phyloP scores from a whole-genome alignment of 1,140 invertebrate genomes.

The Drosophila novamexicana region DNA sequence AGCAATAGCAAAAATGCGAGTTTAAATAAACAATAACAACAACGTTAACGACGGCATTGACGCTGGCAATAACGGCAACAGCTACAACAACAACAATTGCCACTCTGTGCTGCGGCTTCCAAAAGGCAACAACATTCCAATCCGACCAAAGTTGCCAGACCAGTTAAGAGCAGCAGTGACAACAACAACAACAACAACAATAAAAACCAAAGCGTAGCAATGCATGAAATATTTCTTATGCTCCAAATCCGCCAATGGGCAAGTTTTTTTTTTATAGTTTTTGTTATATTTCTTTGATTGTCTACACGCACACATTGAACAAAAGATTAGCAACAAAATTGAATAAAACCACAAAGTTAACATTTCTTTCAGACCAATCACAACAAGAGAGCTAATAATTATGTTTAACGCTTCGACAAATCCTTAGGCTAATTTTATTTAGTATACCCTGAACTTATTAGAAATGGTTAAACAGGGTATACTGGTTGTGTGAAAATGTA shows the following conservation, averaged over 20 bases:
- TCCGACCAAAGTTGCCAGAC: conserved; percentile 74
- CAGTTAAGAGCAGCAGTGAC: conserved; percentile 61
- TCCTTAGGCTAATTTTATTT: background rate
- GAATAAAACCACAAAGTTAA: conserved; percentile 18
- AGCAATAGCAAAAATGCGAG: conserved; percentile 8
- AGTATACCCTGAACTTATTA: too few relatives aligned
- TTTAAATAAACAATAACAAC: conserved; percentile 18
- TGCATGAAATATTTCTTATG: conserved; percentile 77
- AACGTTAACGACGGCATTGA: conserved; percentile 22
- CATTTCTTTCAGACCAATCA: background rate
- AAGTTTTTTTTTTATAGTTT: conserved; percentile 43
- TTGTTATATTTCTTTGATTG: conserved; percentile 32
- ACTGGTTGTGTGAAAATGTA: too few relatives aligned
- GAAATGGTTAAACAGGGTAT: too few relatives aligned
- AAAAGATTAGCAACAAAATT: conserved; percentile 16
- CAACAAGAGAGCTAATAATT: background rate
- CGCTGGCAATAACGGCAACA: conserved; percentile 30
- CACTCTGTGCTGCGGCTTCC: conserved; percentile 32
- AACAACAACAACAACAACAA: conserved; percentile 50
- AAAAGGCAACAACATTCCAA: conserved; percentile 78
- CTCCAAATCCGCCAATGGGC: conserved; percentile 69
- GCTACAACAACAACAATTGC: conserved; percentile 35
- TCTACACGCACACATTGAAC: conserved; percentile 29
- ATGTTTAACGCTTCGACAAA: background rate
- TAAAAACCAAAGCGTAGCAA: conserved; percentile 38